Evolutionary conservation across 1,140 invertebrate species (phyloP), one percentile per base, ranked within the genome.

Genomic region (Drosophila arawakana): DNA sequence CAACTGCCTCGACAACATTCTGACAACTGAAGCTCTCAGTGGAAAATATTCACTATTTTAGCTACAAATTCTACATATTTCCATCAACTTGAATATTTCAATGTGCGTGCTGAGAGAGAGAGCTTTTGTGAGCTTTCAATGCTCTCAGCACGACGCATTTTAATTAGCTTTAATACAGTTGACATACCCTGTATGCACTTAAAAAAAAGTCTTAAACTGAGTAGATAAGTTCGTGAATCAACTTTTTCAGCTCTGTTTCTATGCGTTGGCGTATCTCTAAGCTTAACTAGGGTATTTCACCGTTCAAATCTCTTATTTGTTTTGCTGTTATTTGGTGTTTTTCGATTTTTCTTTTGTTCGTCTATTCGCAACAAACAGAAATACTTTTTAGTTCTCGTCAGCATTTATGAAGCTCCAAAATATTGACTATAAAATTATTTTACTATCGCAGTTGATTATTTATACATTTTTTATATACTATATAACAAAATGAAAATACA

Each of bases 1-100:
- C 41, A 76, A 49, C 46, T 74, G 66, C 61, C 34, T 70, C 49
- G 80, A 80, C 70, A 88, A 80, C 83, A 86, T 86, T 41, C 80
- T 83, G 59, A 11, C 55, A 44, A 86, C 83, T 88, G 34, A 76
- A 66, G 34, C 41, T 54, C 11, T 67, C 43, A 15, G n/a, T 9
- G 47, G 3, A 44, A 10, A 18, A 3, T 30, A 5, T 11, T 3
- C 39, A 39, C 21, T 21, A 52, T 58, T 72, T 39, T 0, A 13
- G 13, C 25, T 34, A 47, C 9, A 49, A 76, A 18, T 47, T 35
- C 44, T 72, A 25, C 25, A 30, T 52, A 81, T 75, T 69, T 69
- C 55, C 37, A 49, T 25, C 21, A 30, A 13, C 10, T 30, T 70
- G n/a, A 43, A 43, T 30, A 46, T 43, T 18, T 25, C 25, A 49